These are phyloP conservation scores for Emydura subglobosa DNA, from an alignment of 2,113 vertebrate genomes.

Conservation along the genomic window DNA sequence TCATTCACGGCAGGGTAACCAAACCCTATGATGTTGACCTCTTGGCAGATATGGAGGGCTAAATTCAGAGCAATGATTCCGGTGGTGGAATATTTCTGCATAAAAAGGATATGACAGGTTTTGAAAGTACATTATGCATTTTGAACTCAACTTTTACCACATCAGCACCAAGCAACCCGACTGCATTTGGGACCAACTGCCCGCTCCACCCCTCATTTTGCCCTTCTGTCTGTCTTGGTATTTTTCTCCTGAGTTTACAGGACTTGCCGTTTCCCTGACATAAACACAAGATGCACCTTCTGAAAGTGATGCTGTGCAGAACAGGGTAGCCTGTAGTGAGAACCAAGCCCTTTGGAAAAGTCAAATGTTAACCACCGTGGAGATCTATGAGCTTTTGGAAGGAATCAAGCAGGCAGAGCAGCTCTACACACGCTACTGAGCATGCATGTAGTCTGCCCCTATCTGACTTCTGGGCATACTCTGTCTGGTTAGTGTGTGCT, in stretches of 20 bases:
- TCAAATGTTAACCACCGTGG: neutral
- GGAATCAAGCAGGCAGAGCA: neutral
- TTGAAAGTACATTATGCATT: neutral
- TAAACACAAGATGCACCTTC: neutral
- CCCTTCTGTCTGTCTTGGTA: too few species aligned
- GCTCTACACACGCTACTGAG: neutral
- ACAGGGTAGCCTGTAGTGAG: neutral
- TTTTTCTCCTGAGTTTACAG: neutral
- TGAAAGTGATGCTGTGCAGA: neutral
- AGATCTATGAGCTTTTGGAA: neutral
- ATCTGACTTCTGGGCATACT: neutral
- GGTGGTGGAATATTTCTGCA: neutral
- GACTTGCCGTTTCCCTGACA: neutral
- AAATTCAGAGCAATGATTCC: conserved; percentile 39
- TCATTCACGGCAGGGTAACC: conserved; percentile 31
- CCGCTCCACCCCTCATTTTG: neutral
- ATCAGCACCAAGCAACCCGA: neutral
- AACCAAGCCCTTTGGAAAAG: neutral
- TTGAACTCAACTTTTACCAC: neutral
- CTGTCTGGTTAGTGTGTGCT: neutral
- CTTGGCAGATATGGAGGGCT: neutral
- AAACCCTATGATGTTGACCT: conserved; percentile 25
- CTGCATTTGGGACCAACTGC: neutral
- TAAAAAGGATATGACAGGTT: neutral
- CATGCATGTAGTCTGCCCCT: neutral